A percentile compares a stretch with the other conserved stretches of the same genome.
phyloP scores from a whole-genome alignment of 2,888 invertebrate species.

The Acleris sparsana region DNA sequence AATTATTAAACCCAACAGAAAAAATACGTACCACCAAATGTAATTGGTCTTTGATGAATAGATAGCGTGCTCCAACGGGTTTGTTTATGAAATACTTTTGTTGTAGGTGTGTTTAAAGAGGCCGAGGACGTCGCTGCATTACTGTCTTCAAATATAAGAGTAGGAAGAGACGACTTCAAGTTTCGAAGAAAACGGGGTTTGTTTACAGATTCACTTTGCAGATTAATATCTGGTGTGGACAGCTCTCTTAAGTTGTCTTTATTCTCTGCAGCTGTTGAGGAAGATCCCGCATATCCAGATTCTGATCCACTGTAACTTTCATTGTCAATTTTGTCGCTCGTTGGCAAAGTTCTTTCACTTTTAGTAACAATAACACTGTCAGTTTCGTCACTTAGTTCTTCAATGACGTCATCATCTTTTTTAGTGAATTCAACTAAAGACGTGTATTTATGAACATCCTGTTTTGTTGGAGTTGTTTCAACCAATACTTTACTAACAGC shows the following conservation, averaged over 20 bases:
- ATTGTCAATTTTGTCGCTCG: conserved; percentile 51
- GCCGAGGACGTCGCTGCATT: conserved; percentile 53
- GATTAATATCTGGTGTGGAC: conserved; percentile 26
- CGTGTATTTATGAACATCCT: conserved; percentile 24
- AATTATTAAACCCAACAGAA: neutral
- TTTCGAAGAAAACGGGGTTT: conserved; percentile 39
- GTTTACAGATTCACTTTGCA: conserved; percentile 38
- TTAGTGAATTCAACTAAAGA: conserved; percentile 37
- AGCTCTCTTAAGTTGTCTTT: conserved; percentile 44
- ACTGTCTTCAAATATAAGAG: conserved; percentile 47
- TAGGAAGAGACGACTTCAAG: conserved; percentile 57
- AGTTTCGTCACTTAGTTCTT: conserved; percentile 45
- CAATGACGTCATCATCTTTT: conserved; percentile 44
- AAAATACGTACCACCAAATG: conserved; percentile 49
- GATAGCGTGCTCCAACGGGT: conserved; percentile 67
- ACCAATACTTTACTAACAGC: conserved; percentile 52
- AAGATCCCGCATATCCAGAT: conserved; percentile 62
- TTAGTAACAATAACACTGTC: conserved; percentile 40
- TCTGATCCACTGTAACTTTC: conserved; percentile 60
- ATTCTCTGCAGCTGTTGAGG: conserved; percentile 50
- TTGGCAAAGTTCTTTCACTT: conserved; percentile 26
- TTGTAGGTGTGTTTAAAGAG: conserved; percentile 51
- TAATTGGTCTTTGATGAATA: conserved; percentile 51
- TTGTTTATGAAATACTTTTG: conserved; percentile 54
- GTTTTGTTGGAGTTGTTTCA: conserved; percentile 54